phyloP scores from a whole-genome alignment of 2,888 invertebrate species.

The Eulithis prunata region DNA sequence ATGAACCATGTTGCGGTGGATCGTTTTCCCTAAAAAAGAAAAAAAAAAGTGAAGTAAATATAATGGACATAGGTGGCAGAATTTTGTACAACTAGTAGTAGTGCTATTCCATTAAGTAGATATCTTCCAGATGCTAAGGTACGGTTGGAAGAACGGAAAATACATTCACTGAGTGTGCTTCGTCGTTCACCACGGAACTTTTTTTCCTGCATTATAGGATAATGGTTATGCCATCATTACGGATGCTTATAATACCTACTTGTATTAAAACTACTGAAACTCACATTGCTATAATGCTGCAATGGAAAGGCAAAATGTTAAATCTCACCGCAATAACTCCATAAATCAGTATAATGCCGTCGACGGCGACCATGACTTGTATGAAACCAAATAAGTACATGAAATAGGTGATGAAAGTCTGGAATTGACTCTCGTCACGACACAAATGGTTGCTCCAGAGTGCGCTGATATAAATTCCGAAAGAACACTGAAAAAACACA shows the following conservation, averaged over 20 bases:
- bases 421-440: not conserved
- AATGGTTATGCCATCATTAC: too few relatives aligned
- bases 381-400: not conserved
- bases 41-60: not conserved
- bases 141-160: too few relatives aligned
- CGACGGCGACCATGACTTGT: not conserved
- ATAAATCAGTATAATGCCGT: slow-evolving; percentile 3
- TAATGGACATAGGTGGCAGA: not conserved
- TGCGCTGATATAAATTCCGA: slow-evolving; percentile 1
- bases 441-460: not conserved
- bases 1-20: not conserved
- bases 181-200: too few relatives aligned
- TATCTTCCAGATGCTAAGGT: too few relatives aligned
- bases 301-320: not conserved
- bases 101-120: too few relatives aligned
- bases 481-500: not conserved
- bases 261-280: too few relatives aligned
- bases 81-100: too few relatives aligned
- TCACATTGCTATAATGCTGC: too few relatives aligned
- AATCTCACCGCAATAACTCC: slow-evolving; percentile 7
- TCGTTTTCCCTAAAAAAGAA: not conserved
- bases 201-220: too few relatives aligned
- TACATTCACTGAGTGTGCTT: too few relatives aligned
- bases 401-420: not conserved
- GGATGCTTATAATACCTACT: too few relatives aligned